Base-by-base conservation (phyloP, 2,797 vertebrate genomes). In the Crenuchus spilurus region DNA sequence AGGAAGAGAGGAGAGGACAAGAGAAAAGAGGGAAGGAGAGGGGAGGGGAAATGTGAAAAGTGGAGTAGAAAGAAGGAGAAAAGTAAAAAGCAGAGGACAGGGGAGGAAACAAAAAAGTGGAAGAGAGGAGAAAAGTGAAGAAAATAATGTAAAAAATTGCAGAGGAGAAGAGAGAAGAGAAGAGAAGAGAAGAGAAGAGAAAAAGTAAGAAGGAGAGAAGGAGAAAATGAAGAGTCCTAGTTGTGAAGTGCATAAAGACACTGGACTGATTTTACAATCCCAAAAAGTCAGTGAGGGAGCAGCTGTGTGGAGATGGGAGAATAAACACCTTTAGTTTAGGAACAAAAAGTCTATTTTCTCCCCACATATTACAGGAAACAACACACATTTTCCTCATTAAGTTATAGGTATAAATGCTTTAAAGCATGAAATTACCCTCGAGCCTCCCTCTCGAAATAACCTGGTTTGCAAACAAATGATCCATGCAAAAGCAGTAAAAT, bases 401-500 rank as follows among this genome's bases (percentile, higher is more conserved):
- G 88, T 91, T 92, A 90, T 94, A 96, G 93, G 95, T 96, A 97
- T 94, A 96, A 96, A 96, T 95, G 92, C 96, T 94, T 91, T 91
- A 97, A 97, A 96, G 94, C 96, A 97, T 98, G 96, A 98, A 98
- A 98, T 98, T 96, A 97, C 96, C 95, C 96, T 93, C 90, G 95
- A 96, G 95, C 92, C 95, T 94, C 94, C 92, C 92, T 92, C 89
- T 92, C 93, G 92, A 95, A 96, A 97, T 94, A 96, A 96, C 95
- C 95, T 95, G 92, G 95, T 96, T 96, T 95, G 95, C 95, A 95
- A 97, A 95, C 93, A 96, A 97, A 97, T 96, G 96, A 96, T 96
- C 95, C 96, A 92, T 95, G 93, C 90, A 93, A 89, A 90, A 91
- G 94, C 94, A 94, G 92, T 94, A 93, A 95, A 83, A 91, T 90